Conservation (phyloP, 2,797 vertebrate genomes). For the Tauraco hartlaubi region DNA sequence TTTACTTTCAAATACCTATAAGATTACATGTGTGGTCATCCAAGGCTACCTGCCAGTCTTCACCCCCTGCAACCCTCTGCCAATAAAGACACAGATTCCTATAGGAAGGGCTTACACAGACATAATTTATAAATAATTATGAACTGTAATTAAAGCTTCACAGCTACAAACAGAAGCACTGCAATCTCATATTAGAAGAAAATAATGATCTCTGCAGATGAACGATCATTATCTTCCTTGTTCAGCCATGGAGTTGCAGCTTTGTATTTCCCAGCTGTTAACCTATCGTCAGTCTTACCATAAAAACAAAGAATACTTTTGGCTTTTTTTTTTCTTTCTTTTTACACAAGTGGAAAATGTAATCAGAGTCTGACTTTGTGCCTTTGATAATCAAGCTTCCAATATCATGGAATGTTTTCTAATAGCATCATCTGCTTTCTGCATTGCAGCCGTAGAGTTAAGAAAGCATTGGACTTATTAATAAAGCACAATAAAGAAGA, state of each 20-base stretch:
- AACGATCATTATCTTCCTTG: background rate
- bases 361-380: constrained; percentile 23
- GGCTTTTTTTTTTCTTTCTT: background rate
- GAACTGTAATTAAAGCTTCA: constrained; percentile 7
- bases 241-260: background rate
- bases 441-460: constrained; percentile 16
- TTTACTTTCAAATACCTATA: background rate
- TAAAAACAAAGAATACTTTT: background rate
- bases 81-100: background rate
- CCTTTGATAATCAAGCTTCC: constrained; percentile 24
- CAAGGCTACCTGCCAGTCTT: background rate
- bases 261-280: constrained; percentile 22
- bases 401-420: background rate
- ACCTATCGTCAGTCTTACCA: background rate
- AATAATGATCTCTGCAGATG: constrained; percentile 6
- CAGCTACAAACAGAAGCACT: constrained; percentile 12
- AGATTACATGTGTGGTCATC: background rate
- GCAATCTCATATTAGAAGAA: background rate
- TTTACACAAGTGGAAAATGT: background rate
- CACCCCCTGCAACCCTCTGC: background rate
- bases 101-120: background rate
- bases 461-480: background rate
- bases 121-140: background rate
- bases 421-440: constrained; percentile 33
- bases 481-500: constrained; percentile 34